A percentile compares a stretch with the other conserved stretches of the same genome.
These are phyloP conservation scores for Harpagus bidentatus DNA, from an alignment of 2,113 vertebrate species.

Conservation along the genomic window DNA sequence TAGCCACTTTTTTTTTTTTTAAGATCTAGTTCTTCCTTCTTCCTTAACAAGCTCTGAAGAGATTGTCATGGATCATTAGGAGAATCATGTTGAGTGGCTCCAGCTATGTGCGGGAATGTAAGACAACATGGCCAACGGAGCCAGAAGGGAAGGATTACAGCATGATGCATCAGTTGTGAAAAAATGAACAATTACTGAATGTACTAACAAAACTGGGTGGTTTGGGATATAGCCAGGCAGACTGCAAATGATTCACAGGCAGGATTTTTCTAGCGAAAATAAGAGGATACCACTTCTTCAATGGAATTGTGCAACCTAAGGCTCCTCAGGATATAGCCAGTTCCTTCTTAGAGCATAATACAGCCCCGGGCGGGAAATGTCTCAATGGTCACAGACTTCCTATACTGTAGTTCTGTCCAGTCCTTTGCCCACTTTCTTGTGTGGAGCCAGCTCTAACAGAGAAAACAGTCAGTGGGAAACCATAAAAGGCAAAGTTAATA, in stretches of 20 bases:
- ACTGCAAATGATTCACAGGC: slow-evolving; percentile 52
- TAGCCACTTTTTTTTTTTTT: neutral
- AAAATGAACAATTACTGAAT: slow-evolving; percentile 43
- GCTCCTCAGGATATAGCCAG: slow-evolving; percentile 17
- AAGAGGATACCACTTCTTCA: slow-evolving; percentile 40
- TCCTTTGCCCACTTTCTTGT: neutral
- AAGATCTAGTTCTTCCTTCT: neutral
- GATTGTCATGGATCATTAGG: neutral
- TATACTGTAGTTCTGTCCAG: neutral
- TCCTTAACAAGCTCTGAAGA: slow-evolving; percentile 26
- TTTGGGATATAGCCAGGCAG: slow-evolving; percentile 39
- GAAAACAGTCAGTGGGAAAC: neutral
- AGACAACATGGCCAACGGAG: neutral
- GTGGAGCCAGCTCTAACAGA: neutral
- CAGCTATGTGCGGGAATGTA: slow-evolving; percentile 43
- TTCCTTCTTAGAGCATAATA: neutral
- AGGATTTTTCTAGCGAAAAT: slow-evolving; percentile 46
- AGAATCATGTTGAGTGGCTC: slow-evolving; percentile 1
- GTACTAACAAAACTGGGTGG: slow-evolving; percentile 39
- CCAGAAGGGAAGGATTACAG: slow-evolving; percentile 55
- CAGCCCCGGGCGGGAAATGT: neutral
- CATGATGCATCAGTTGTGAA: slow-evolving; percentile 51
- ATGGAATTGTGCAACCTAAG: slow-evolving; percentile 44
- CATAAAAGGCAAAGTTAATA: neutral
- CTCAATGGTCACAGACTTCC: neutral